A percentile compares a stretch with the other conserved stretches of the same genome.
These are phyloP conservation scores for Pyrrhia umbra DNA, from an alignment of 2,888 invertebrate genomes.

Conservation along the genomic window DNA sequence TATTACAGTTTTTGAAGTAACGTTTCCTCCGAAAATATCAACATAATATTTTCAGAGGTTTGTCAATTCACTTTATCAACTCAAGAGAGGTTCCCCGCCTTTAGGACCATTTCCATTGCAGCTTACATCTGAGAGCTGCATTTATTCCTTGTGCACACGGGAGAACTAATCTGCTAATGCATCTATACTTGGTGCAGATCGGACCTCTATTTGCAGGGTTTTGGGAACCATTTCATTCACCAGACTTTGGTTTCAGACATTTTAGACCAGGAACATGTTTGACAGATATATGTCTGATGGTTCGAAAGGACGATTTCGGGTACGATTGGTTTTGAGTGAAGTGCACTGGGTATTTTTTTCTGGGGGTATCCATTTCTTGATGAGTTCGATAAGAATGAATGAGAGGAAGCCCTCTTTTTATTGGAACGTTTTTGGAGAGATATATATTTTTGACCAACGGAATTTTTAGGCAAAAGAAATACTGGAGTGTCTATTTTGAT, in stretches of 20 bases:
- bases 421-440: conserved; percentile 2
- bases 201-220: conserved; percentile 54
- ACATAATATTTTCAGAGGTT: not conserved
- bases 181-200: conserved; percentile 60
- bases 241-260: conserved; percentile 33
- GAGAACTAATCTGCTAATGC: conserved; percentile 77
- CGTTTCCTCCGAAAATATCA: not conserved
- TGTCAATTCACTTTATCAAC: not conserved
- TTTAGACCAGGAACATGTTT: conserved; percentile 31
- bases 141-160: conserved; percentile 63
- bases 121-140: conserved; percentile 40
- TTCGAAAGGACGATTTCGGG: conserved; percentile 8
- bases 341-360: conserved; percentile 28
- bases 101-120: conserved; percentile 36
- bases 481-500: too few relatives aligned
- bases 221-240: conserved; percentile 53
- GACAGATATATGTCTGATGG: conserved; percentile 43
- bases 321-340: conserved; percentile 25
- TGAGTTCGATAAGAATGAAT: conserved; percentile 31
- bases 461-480: too few relatives aligned
- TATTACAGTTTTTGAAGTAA: too few relatives aligned
- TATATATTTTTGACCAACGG: conserved; percentile 11
- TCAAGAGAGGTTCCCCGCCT: not conserved
- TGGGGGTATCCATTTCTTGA: conserved; percentile 37
- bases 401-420: conserved; percentile 6